Base-by-base conservation (phyloP, 2,888 invertebrate genomes). In the Allolobophora icterica region DNA sequence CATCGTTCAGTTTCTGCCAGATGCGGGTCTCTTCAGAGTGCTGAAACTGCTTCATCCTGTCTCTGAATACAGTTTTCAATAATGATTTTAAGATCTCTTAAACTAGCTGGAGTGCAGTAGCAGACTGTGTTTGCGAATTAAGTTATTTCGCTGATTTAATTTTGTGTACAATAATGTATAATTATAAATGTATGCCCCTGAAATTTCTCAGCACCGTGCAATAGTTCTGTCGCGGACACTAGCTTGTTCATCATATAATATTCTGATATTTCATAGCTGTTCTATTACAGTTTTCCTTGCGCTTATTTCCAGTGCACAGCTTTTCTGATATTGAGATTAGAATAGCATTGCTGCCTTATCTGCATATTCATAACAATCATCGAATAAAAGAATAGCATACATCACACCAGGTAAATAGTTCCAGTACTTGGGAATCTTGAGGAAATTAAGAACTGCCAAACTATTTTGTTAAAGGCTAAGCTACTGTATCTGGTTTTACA, bases 11-110 rank as follows among this genome's bases (percentile, higher is more conserved):
- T 96, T 98, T 98, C 96, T 99, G 99, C 99, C 99, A 99, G 93
- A 99, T 98, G 93, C 99, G 97, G 93, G 99, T 99, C 96, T 99
- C 99, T 96, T 99, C 99, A 93, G 98, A 98, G 96, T 99, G 99
- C 95, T 87, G 87, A 17, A 87, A 38, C 87, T 87, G 87, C 87
- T 87, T 87, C 8, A 87, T 87, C 24, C 87, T 38, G 38, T 87
- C 87, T 38, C 87, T 87, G 35, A 71, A 71, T 15, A 45, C 71
- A 71, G 30, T 71, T 71, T 58, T 71, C 30, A 71, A 71, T 2
- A n/a, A 71, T n/a, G 24, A 52, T 71, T 71, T 30, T 71, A 71
- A 71, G n/a, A 71, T 71, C 71, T 71, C 71, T 87, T 87, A 19
- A 35, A 87, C 3, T 87, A 34, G 35, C 17, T 24, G 6, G 4